These are phyloP conservation scores for Patella caerulea DNA, from an alignment of 2,888 invertebrate species.

Conservation along the genomic window DNA sequence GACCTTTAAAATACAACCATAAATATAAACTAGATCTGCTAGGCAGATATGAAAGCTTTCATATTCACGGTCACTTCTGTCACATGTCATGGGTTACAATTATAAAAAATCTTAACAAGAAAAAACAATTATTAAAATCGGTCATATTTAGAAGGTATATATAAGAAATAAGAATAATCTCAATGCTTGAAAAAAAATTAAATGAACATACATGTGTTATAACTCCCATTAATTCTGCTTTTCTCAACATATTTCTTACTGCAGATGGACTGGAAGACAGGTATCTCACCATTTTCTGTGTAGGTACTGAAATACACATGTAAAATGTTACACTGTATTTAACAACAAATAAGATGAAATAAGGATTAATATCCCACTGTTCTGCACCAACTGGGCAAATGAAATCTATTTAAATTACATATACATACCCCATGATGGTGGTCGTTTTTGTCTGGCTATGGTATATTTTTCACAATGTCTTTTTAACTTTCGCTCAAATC, in stretches of 20 bases:
- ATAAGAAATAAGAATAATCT: neutral
- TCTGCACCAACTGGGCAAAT: too few species aligned
- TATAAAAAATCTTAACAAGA: too few species aligned
- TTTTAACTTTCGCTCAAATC: conserved; percentile 71
- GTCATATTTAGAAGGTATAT: too few species aligned
- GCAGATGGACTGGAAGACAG: conserved; percentile 92
- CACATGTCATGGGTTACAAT: too few species aligned
- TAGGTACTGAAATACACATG: conserved; percentile 79
- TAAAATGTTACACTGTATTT: too few species aligned
- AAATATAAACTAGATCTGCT: too few species aligned
- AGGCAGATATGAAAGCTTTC: too few species aligned
- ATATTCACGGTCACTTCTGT: too few species aligned
- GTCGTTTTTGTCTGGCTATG: conserved; percentile 62
- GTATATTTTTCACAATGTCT: conserved; percentile 89
- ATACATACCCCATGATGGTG: conserved; percentile 84
- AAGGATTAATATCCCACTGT: too few species aligned
- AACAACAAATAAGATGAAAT: too few species aligned
- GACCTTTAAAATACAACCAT: conserved; percentile 39
- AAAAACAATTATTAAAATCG: too few species aligned
- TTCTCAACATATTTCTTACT: conserved; percentile 78
- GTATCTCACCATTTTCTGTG: conserved; percentile 93
- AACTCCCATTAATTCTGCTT: conserved; percentile 92
- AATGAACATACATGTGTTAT: conserved; percentile 76
- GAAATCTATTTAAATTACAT: neutral
- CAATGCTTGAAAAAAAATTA: neutral